phyloP scores from a whole-genome alignment of 2,888 invertebrate genomes.

The Abrostola tripartita region DNA sequence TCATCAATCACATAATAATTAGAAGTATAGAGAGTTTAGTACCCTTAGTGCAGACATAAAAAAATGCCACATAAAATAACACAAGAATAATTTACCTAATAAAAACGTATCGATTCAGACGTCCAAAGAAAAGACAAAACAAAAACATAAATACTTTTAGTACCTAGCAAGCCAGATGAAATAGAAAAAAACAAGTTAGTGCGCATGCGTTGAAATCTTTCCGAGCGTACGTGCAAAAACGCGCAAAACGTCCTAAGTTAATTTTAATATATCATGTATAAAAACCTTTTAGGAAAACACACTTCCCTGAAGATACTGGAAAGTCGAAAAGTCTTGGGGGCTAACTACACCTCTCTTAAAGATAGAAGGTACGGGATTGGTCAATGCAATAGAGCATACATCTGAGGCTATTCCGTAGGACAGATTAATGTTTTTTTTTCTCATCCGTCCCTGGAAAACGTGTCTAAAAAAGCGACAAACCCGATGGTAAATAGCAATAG shows the following conservation, averaged over 20 bases:
- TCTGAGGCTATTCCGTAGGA: no score
- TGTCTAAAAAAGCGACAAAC: no score
- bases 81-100: neutral
- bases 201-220: constrained; percentile 61
- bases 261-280: neutral
- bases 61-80: neutral
- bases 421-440: no score
- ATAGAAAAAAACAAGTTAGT: constrained; percentile 43
- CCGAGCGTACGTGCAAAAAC: constrained; percentile 43
- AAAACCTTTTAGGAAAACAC: neutral
- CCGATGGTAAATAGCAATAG: no score
- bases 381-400: no score
- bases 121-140: constrained; percentile 3
- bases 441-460: no score
- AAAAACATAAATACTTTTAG: constrained; percentile 9
- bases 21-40: no score
- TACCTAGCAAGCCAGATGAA: constrained; percentile 14
- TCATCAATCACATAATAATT: no score
- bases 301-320: no score
- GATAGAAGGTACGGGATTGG: no score
- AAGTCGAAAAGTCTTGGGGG: no score
- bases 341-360: no score
- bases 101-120: neutral
- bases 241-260: constrained; percentile 12
- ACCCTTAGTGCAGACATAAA: neutral